Evolutionary conservation across 2,113 vertebrate genomes (phyloP).

Genomic region (Cepphus grylle): DNA sequence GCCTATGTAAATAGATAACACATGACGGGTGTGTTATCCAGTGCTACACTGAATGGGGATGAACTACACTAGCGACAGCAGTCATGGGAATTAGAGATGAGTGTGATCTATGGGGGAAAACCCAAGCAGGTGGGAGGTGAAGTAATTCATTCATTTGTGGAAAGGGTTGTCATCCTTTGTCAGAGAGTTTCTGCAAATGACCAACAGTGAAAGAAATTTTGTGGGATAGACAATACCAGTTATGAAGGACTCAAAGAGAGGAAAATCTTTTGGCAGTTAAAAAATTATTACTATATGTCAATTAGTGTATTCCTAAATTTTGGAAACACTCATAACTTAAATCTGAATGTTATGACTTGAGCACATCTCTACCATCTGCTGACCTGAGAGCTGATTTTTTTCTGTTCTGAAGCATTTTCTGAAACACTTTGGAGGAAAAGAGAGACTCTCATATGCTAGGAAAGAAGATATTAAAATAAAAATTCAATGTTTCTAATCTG

Average conservation of each 20-base stretch:
- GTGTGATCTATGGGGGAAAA: background rate
- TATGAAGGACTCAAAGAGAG: background rate
- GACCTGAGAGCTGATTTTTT: background rate
- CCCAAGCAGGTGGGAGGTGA: background rate
- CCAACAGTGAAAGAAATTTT: background rate
- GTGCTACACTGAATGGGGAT: background rate
- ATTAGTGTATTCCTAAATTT: background rate
- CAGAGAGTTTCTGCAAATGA: background rate
- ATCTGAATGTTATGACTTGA: background rate
- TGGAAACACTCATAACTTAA: background rate
- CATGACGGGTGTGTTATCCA: background rate
- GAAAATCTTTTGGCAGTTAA: background rate
- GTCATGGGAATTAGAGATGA: background rate
- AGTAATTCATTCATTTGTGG: background rate
- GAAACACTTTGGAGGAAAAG: background rate
- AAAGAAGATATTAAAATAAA: background rate
- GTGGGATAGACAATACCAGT: background rate
- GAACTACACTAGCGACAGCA: background rate
- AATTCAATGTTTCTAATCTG: background rate
- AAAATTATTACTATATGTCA: background rate
- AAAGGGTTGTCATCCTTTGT: background rate
- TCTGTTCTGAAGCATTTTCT: background rate
- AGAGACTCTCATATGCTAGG: background rate
- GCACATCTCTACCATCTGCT: fast-evolving
- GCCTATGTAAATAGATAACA: background rate